These are phyloP conservation scores for Hyperoplus lanceolatus DNA, from an alignment of 2,797 vertebrate species.

Conservation along the genomic window DNA sequence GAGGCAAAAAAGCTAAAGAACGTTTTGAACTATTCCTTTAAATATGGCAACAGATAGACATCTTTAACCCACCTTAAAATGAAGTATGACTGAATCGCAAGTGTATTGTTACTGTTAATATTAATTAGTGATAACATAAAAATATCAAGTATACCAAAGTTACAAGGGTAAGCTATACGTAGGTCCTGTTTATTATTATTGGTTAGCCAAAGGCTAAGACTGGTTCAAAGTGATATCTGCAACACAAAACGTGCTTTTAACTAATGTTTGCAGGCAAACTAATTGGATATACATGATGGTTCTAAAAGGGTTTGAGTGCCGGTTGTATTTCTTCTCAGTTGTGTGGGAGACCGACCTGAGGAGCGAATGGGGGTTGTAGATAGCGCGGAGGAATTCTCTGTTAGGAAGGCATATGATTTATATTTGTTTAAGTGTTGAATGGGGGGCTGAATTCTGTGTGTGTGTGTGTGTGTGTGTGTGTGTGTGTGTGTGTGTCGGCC, in stretches of 20 bases:
- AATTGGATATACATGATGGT: slow-evolving; percentile 22
- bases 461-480: slow-evolving; percentile 42
- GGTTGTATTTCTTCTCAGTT: slow-evolving; percentile 15
- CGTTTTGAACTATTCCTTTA: no score
- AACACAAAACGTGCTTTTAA: slow-evolving; percentile 1
- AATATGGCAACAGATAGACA: no score
- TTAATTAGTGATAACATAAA: neutral
- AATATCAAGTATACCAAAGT: neutral
- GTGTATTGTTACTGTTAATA: neutral
- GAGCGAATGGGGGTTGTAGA: slow-evolving; percentile 48
- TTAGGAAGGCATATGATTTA: slow-evolving; percentile 83
- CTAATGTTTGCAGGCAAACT: neutral
- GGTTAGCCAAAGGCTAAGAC: neutral
- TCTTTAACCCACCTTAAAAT: neutral
- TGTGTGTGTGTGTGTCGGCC: slow-evolving; percentile 38
- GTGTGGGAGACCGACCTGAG: slow-evolving; percentile 31
- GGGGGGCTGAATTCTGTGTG: slow-evolving; percentile 47
- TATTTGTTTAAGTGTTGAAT: slow-evolving; percentile 86
- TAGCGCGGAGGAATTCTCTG: slow-evolving; percentile 69
- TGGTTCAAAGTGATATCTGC: neutral
- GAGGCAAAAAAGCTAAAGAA: no score
- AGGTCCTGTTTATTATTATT: neutral
- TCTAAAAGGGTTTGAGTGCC: slow-evolving; percentile 1
- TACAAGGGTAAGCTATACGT: neutral
- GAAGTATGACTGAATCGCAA: neutral